Conservation (phyloP, 2,888 invertebrate genomes). For the Apodemia duryi region DNA sequence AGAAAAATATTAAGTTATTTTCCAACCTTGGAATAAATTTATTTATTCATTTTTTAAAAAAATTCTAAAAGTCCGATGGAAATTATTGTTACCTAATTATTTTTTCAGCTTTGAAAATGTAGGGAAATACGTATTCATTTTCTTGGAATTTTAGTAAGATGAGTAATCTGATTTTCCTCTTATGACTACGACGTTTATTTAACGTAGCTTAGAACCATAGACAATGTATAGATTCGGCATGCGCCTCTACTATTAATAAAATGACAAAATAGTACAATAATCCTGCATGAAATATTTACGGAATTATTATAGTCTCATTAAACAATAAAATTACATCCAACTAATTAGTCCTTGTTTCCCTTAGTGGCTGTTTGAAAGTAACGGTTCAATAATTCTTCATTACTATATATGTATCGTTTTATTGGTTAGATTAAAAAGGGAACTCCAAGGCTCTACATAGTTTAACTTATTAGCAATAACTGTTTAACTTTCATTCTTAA, state of each 20-base stretch:
- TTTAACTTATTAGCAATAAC: background rate
- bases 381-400: no score
- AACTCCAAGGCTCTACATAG: background rate
- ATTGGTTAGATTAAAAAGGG: background rate
- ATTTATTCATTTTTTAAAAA: background rate
- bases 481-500: background rate
- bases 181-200: conserved; percentile 17
- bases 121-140: background rate
- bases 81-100: background rate
- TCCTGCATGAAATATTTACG: background rate
- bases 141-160: conserved; percentile 14
- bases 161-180: conserved; percentile 20
- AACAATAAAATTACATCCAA: no score
- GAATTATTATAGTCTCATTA: no score
- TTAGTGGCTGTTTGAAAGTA: no score
- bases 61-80: no score
- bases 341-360: no score
- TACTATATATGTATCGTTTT: background rate
- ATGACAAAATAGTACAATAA: background rate
- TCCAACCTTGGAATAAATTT: background rate
- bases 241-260: background rate
- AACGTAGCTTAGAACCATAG: conserved; percentile 8
- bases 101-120: no score
- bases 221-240: background rate
- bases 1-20: background rate